A percentile compares a stretch with the other conserved stretches of the same genome.
phyloP scores from a whole-genome alignment of 2,888 invertebrate species.

The Polydrusus cervinus region DNA sequence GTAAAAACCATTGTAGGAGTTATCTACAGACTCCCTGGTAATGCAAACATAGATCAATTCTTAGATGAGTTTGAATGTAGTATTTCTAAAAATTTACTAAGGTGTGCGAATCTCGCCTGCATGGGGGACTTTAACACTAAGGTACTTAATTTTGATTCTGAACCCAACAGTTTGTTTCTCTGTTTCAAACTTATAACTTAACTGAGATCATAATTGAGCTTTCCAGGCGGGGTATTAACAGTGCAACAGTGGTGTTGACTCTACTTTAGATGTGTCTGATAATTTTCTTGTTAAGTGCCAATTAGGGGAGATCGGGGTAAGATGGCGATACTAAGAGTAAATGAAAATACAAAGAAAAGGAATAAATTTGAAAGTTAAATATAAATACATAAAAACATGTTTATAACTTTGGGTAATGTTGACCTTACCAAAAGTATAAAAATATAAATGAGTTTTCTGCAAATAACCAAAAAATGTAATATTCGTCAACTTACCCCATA shows the following conservation, averaged over 20 bases:
- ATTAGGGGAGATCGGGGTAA: no score
- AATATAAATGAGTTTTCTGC: no score
- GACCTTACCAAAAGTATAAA: no score
- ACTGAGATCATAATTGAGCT: not conserved
- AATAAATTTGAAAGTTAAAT: no score
- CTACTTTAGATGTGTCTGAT: not conserved
- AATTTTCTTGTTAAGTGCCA: conserved; percentile 9
- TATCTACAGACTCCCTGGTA: conserved; percentile 1
- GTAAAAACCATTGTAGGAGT: conserved; percentile 8
- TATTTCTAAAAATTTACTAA: not conserved
- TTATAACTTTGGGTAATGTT: no score
- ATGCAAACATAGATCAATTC: conserved; percentile 6
- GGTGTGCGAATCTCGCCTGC: not conserved
- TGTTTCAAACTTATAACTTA: not conserved
- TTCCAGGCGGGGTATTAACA: no score
- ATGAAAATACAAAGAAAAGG: no score
- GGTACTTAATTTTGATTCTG: not conserved
- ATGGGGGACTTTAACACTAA: not conserved
- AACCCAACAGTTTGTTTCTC: not conserved
- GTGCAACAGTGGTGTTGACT: conserved; percentile 5
- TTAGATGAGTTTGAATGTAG: conserved; percentile 14
- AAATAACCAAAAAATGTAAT: no score
- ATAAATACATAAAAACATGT: no score
- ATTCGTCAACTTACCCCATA: no score
- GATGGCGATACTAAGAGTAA: no score